Evolutionary conservation across 2,888 invertebrate genomes (phyloP), one percentile per base, ranked within the genome.

Genomic region (Eumerus sabulonum): DNA sequence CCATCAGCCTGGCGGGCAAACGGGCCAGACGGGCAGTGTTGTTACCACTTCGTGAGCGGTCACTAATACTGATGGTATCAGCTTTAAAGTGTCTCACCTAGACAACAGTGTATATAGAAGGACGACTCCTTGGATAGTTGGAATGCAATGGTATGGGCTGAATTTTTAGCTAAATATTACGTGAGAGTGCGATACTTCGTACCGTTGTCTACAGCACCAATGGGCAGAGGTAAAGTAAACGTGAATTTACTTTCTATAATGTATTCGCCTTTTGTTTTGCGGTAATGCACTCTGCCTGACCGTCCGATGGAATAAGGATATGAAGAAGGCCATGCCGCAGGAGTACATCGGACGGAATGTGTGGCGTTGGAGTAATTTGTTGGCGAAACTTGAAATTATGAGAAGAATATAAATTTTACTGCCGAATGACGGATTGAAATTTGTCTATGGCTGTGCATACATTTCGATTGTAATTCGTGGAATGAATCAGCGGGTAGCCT

Each of bases 31-130:
- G 27, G 27, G 27, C 27, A 14, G 48, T 66, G 45, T 47, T 60
- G 83, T 82, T 82, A 82, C 81, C 81, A 73, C 82, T 82, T 71
- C 56, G 40, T 63, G 77, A 54, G 73, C 60, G 64, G 64, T 66
- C 60, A 77, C 82, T 82, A 79, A 64, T 73, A 54, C 68, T 60
- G 72, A 72, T 62, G 51, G 76, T 45, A 47, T 53, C 35, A 51
- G 42, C 45, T 62, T 45, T 45, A 60, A 44, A 44, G 60, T 60
- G 57, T 70, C 63, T 67, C 50, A 67, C 67, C 66, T 62, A 62
- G 54, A 45, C 56, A 27, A 27, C 50, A 47, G 48, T 66, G 27
- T 62, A 77, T 67, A 51, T 57, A 67, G 62, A 62, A 53, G 56
- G 60, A 56, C 54, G 59, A 40, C 40, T 57, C 62, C 54, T 64